These are phyloP conservation scores for Epirrhoe tristata DNA, from an alignment of 2,888 invertebrate species.

Conservation along the genomic window DNA sequence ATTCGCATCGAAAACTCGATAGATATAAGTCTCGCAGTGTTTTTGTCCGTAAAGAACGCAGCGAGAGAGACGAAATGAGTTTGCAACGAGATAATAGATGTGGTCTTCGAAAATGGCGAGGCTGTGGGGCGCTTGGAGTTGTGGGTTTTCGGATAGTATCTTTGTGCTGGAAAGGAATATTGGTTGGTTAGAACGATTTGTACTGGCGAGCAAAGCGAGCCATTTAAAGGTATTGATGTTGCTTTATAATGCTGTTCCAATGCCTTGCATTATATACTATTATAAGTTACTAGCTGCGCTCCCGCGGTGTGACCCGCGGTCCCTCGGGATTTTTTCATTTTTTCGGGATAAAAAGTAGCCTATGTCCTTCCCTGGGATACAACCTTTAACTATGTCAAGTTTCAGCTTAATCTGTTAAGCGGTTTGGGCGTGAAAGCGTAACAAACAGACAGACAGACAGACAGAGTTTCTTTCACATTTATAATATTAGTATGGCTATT, in stretches of 20 bases:
- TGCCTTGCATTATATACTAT: background rate
- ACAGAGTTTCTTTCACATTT: no score
- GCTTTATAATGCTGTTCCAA: no score
- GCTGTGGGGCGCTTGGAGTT: conserved; percentile 85
- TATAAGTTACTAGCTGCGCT: no score
- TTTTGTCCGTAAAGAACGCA: conserved; percentile 85
- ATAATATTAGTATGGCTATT: no score
- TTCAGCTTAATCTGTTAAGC: no score
- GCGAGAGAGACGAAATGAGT: conserved; percentile 83
- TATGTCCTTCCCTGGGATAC: no score
- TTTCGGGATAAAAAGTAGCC: no score
- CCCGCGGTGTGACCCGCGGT: no score
- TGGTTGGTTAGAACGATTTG: background rate
- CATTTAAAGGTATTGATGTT: background rate
- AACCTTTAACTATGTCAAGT: no score
- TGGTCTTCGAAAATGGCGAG: conserved; percentile 91
- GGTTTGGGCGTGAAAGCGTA: no score
- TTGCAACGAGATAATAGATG: conserved; percentile 88
- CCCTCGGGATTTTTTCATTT: no score
- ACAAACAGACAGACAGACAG: no score
- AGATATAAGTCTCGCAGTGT: conserved; percentile 75
- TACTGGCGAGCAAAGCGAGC: conserved; percentile 1
- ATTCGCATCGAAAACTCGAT: conserved; percentile 68
- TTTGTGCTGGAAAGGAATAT: conserved; percentile 58
- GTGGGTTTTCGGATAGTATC: conserved; percentile 71